A percentile compares a stretch with the other conserved stretches of the same genome.
Conservation (phyloP, 2,113 vertebrate genomes). For the Tragulus kanchil region DNA sequence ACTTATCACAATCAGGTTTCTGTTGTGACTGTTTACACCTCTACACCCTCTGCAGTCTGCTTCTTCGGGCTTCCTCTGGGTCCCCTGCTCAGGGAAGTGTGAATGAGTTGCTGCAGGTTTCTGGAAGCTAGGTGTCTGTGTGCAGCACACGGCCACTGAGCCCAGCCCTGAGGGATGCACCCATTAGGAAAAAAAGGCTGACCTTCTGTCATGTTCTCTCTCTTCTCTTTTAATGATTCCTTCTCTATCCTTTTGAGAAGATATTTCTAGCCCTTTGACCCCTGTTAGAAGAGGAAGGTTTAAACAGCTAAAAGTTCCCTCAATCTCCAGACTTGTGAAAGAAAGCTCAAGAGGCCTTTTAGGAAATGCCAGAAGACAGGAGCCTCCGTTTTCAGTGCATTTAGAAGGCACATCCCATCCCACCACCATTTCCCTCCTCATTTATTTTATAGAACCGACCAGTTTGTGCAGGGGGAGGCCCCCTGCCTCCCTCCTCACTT, state of each 20-base stretch:
- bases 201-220: conserved; percentile 88
- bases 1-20: conserved; percentile 80
- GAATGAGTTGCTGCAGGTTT: conserved; percentile 85
- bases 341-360: conserved; percentile 88
- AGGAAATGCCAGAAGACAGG: conserved; percentile 88
- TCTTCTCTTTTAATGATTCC: conserved; percentile 90
- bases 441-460: conserved; percentile 74
- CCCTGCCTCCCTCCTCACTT: conserved; percentile 9
- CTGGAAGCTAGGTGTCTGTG: conserved; percentile 85
- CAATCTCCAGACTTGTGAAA: conserved; percentile 80
- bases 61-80: conserved; percentile 60
- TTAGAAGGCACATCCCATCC: conserved; percentile 81
- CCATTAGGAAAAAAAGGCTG: conserved; percentile 88
- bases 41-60: conserved; percentile 29
- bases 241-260: conserved; percentile 90
- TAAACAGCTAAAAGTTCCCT: conserved; percentile 88
- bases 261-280: conserved; percentile 90
- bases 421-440: conserved; percentile 79
- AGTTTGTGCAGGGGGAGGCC: neutral
- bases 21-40: conserved; percentile 70
- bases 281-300: conserved; percentile 89
- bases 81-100: conserved; percentile 78
- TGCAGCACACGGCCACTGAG: conserved; percentile 81
- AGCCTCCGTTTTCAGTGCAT: conserved; percentile 83
- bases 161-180: conserved; percentile 84